phyloP scores from a whole-genome alignment of 2,113 vertebrate species.

The Xenopus laevis region DNA sequence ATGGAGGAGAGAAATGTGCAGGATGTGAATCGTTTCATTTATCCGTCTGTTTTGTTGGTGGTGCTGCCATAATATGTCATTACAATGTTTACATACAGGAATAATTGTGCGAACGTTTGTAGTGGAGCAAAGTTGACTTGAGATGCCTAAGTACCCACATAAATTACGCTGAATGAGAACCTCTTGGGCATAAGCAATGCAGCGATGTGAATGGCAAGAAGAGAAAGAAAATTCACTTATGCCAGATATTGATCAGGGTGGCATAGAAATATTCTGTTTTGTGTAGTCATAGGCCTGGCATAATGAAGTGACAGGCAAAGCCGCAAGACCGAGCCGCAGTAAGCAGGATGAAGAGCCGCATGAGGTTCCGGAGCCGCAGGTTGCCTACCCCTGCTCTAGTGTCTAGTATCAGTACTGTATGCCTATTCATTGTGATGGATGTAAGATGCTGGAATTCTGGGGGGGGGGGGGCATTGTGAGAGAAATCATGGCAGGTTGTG shows the following conservation, averaged over 20 bases:
- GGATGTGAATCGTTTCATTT: slow-evolving; percentile 2
- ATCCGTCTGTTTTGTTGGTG: slow-evolving; percentile 33
- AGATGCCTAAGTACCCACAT: slow-evolving; percentile 42
- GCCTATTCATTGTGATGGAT: no score
- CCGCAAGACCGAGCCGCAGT: no score
- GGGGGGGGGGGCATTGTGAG: no score
- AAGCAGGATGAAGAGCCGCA: no score
- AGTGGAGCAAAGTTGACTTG: slow-evolving; percentile 36
- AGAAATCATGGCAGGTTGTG: no score
- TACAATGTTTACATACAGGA: slow-evolving; percentile 40
- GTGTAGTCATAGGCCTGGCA: no score
- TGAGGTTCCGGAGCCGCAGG: no score
- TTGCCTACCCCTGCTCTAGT: no score
- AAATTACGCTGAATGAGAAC: slow-evolving; percentile 34
- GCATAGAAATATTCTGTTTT: background rate
- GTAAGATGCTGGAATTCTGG: no score
- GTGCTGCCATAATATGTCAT: slow-evolving; percentile 34
- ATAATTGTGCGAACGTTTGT: slow-evolving; percentile 41
- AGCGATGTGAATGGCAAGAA: slow-evolving; percentile 25
- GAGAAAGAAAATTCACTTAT: slow-evolving; percentile 1
- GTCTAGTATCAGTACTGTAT: no score
- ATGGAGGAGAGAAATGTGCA: no score
- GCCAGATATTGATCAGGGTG: background rate
- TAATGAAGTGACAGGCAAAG: no score
- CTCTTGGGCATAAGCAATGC: slow-evolving; percentile 37